A percentile compares a stretch with the other conserved stretches of the same genome.
Conservation (phyloP, 1,140 invertebrate genomes). For the Papilio xuthus region DNA sequence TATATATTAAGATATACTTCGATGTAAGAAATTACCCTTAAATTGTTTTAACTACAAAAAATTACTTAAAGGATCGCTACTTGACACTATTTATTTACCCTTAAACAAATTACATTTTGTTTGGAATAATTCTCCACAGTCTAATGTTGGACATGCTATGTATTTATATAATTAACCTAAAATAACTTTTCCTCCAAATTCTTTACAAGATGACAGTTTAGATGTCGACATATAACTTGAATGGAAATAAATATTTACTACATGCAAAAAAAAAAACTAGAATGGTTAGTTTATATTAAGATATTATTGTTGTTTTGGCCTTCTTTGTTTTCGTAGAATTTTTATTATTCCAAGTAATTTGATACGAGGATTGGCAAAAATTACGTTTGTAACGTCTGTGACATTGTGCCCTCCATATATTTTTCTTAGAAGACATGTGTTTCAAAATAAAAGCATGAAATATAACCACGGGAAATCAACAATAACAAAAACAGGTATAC, state of each 20-base stretch:
- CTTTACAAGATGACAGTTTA: not conserved
- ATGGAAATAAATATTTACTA: too few species aligned
- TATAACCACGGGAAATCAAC: not conserved
- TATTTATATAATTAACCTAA: not conserved
- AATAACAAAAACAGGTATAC: not conserved
- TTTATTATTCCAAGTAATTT: slow-evolving; percentile 42
- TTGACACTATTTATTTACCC: too few species aligned
- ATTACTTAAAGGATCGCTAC: too few species aligned
- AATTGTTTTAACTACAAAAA: too few species aligned
- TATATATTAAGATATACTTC: slow-evolving; percentile 3
- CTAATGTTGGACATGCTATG: too few species aligned
- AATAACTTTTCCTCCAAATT: not conserved
- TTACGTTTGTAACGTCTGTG: slow-evolving; percentile 31
- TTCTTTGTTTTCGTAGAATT: slow-evolving; percentile 44
- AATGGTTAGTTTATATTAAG: not conserved
- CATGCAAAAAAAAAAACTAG: too few species aligned
- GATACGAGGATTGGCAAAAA: slow-evolving; percentile 44
- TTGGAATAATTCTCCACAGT: too few species aligned
- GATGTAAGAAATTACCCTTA: too few species aligned
- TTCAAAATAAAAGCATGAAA: slow-evolving; percentile 34
- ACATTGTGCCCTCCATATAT: slow-evolving; percentile 37
- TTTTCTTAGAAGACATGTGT: slow-evolving; percentile 42
- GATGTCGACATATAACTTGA: not conserved
- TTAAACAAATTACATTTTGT: too few species aligned
- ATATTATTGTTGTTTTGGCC: slow-evolving; percentile 22